Conservation (phyloP, 2,888 invertebrate genomes). For the Octonoba sinensis region DNA sequence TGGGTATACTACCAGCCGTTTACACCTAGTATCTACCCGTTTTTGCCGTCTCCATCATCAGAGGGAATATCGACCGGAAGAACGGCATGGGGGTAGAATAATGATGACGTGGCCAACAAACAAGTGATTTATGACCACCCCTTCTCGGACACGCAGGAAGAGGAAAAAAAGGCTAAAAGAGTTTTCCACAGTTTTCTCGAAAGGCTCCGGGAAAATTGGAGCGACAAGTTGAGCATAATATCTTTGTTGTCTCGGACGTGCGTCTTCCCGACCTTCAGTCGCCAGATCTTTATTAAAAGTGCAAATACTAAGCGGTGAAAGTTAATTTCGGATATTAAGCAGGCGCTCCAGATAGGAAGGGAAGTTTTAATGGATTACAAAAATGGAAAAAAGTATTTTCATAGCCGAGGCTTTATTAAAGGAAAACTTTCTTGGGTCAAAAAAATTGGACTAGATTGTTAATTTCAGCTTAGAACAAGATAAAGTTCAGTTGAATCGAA, state of each 20-base stretch:
- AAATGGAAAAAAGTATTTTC: too few species aligned
- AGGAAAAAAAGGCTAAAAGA: conserved; percentile 4
- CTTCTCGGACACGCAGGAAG: conserved; percentile 40
- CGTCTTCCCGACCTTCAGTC: conserved; percentile 35
- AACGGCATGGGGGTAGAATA: conserved; percentile 9
- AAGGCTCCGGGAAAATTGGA: conserved; percentile 32
- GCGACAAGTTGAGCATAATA: conserved; percentile 31
- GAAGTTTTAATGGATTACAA: too few species aligned
- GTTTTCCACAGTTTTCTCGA: not conserved
- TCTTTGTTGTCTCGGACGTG: conserved; percentile 43
- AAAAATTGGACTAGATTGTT: too few species aligned
- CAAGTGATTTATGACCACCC: conserved; percentile 56
- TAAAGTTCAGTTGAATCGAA: too few species aligned
- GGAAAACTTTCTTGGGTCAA: too few species aligned
- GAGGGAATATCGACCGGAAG: conserved; percentile 34
- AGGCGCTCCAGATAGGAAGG: too few species aligned
- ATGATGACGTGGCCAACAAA: conserved; percentile 55
- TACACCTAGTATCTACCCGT: too few species aligned
- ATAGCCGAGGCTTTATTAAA: too few species aligned
- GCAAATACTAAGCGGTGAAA: too few species aligned
- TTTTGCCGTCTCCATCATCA: not conserved
- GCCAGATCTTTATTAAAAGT: conserved; percentile 15
- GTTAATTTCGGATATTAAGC: too few species aligned
- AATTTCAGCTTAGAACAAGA: too few species aligned
- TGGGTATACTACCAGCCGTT: too few species aligned